Conservation (phyloP, 2,888 invertebrate species). For the Hyles lineata region DNA sequence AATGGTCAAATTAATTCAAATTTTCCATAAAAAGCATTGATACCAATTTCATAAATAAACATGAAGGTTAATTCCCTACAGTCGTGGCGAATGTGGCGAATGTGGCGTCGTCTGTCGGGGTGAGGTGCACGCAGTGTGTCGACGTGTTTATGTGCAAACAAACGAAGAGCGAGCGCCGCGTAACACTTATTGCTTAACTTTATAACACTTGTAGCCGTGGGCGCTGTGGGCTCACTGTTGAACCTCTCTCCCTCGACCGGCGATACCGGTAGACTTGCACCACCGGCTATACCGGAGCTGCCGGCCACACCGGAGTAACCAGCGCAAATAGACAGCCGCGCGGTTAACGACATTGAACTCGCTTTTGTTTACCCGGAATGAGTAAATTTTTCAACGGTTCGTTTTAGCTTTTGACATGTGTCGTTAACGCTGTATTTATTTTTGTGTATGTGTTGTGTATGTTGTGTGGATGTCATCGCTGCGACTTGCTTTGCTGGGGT, state of each 20-base stretch:
- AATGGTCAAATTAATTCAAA: too few relatives aligned
- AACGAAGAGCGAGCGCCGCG: constrained; percentile 33
- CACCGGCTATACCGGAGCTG: too few relatives aligned
- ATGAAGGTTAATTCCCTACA: too few relatives aligned
- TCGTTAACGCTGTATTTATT: constrained; percentile 1
- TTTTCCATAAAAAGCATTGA: too few relatives aligned
- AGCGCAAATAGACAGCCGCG: too few relatives aligned
- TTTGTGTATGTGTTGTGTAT: not conserved
- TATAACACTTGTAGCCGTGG: constrained; percentile 34
- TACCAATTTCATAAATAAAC: too few relatives aligned
- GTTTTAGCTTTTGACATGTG: not conserved
- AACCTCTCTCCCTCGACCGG: not conserved
- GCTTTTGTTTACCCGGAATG: not conserved
- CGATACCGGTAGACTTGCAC: too few relatives aligned
- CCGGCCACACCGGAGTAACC: too few relatives aligned
- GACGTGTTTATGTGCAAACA: constrained; percentile 25
- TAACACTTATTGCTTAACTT: constrained; percentile 44
- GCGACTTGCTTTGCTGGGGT: not conserved
- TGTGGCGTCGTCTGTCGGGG: constrained; percentile 31
- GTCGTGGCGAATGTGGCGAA: too few relatives aligned
- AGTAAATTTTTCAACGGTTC: constrained; percentile 7
- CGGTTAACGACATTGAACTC: not conserved
- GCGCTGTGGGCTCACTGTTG: not conserved
- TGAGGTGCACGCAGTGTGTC: constrained; percentile 21
- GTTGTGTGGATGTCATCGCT: not conserved